These are phyloP conservation scores for Cichlasoma orientale DNA, from an alignment of 2,797 vertebrate genomes.

Conservation along the genomic window DNA sequence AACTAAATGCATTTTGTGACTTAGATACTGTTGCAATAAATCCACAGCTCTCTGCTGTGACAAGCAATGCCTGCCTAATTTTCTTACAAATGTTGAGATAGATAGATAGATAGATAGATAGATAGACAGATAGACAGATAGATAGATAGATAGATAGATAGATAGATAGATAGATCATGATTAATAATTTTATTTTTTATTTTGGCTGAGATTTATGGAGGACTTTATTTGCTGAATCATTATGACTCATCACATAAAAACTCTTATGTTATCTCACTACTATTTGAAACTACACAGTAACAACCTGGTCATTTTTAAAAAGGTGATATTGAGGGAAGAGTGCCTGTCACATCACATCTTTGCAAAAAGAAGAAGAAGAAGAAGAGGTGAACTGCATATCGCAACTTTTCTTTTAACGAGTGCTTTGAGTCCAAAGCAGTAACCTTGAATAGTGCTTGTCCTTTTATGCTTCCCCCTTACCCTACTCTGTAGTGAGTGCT, in stretches of 20 bases:
- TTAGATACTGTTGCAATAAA: slow-evolving; percentile 48
- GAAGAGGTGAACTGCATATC: slow-evolving; percentile 20
- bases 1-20: slow-evolving; percentile 40
- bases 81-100: slow-evolving; percentile 20
- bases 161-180: no score
- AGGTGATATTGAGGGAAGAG: not conserved
- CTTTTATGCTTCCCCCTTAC: slow-evolving; percentile 22
- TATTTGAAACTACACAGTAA: slow-evolving; percentile 39
- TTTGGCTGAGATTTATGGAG: no score
- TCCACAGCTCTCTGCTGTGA: slow-evolving; percentile 17
- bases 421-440: slow-evolving; percentile 42
- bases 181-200: no score
- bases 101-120: accelerated
- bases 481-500: slow-evolving; percentile 33
- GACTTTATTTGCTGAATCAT: slow-evolving; percentile 18
- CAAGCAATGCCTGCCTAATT: slow-evolving; percentile 16
- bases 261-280: slow-evolving; percentile 17
- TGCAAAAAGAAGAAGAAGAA: not conserved
- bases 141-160: no score
- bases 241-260: slow-evolving; percentile 18
- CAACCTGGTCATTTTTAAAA: slow-evolving; percentile 37
- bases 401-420: slow-evolving; percentile 39
- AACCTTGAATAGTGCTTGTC: slow-evolving; percentile 47
- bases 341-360: slow-evolving; percentile 32
- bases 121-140: no score